These are phyloP conservation scores for Pluvialis apricaria DNA, from an alignment of 2,113 vertebrate genomes.

Conservation along the genomic window DNA sequence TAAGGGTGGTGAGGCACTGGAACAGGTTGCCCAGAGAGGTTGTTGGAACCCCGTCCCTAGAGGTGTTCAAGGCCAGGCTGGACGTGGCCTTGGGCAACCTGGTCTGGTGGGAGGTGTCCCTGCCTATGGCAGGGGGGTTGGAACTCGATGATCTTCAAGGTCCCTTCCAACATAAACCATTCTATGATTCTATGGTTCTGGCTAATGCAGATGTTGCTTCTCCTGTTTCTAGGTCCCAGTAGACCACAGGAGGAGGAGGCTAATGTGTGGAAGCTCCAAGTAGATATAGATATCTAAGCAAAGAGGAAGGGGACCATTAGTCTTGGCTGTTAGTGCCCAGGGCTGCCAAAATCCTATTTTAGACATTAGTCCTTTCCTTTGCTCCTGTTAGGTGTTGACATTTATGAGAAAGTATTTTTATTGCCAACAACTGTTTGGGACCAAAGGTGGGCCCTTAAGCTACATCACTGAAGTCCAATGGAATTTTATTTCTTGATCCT, in stretches of 20 bases:
- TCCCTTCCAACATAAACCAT: too few relatives aligned
- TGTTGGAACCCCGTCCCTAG: too few relatives aligned
- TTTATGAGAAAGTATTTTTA: not conserved
- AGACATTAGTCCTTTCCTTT: not conserved
- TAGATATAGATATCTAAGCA: not conserved
- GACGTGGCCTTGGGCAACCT: too few relatives aligned
- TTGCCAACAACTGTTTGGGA: not conserved
- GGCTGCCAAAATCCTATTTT: not conserved
- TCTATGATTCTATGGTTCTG: too few relatives aligned
- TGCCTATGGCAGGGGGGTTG: too few relatives aligned
- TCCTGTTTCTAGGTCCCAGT: not conserved
- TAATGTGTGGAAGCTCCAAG: not conserved
- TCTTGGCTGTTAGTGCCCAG: not conserved
- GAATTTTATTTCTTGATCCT: not conserved
- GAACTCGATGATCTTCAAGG: too few relatives aligned
- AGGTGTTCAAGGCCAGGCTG: too few relatives aligned
- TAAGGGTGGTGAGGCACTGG: too few relatives aligned
- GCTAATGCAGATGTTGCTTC: not conserved
- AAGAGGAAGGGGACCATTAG: not conserved
- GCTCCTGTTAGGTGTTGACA: not conserved
- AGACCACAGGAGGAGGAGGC: not conserved
- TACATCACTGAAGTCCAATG: not conserved
- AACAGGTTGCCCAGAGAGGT: too few relatives aligned
- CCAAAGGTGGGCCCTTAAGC: not conserved
- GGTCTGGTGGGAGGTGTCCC: too few relatives aligned